These are phyloP conservation scores for Trichacis sp. DNA, from an alignment of 2,888 invertebrate species.

Conservation along the genomic window DNA sequence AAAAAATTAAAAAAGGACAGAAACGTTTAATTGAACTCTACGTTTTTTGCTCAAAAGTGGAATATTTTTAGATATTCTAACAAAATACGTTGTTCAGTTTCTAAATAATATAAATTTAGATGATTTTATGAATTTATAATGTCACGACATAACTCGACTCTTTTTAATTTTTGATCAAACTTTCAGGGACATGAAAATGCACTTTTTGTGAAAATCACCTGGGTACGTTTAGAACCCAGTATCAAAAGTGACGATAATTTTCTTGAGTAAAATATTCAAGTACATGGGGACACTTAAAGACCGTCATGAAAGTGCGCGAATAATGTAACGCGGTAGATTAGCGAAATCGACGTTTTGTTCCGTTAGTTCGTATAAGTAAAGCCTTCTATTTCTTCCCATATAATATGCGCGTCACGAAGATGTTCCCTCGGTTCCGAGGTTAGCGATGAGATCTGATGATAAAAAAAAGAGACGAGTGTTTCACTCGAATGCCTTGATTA, in stretches of 20 bases:
- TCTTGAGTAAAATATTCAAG: constrained; percentile 10
- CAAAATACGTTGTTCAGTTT: too few relatives aligned
- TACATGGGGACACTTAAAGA: constrained; percentile 21
- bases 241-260: not conserved
- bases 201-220: too few relatives aligned
- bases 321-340: constrained; percentile 31
- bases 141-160: too few relatives aligned
- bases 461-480: constrained; percentile 34
- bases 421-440: constrained; percentile 33
- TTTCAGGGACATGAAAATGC: too few relatives aligned
- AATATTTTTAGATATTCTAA: too few relatives aligned
- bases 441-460: constrained; percentile 28
- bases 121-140: too few relatives aligned
- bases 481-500: constrained; percentile 37
- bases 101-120: too few relatives aligned
- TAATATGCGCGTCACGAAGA: constrained; percentile 41
- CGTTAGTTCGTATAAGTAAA: constrained; percentile 14
- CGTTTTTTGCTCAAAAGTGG: too few relatives aligned
- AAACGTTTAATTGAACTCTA: too few relatives aligned
- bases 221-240: too few relatives aligned
- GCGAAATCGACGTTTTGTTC: constrained; percentile 28
- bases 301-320: constrained; percentile 18
- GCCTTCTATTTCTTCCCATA: constrained; percentile 33
- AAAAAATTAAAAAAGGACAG: too few relatives aligned
- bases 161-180: too few relatives aligned